Evolutionary conservation across 2,113 vertebrate species (phyloP).

Genomic region (Ciconia boyciana): DNA sequence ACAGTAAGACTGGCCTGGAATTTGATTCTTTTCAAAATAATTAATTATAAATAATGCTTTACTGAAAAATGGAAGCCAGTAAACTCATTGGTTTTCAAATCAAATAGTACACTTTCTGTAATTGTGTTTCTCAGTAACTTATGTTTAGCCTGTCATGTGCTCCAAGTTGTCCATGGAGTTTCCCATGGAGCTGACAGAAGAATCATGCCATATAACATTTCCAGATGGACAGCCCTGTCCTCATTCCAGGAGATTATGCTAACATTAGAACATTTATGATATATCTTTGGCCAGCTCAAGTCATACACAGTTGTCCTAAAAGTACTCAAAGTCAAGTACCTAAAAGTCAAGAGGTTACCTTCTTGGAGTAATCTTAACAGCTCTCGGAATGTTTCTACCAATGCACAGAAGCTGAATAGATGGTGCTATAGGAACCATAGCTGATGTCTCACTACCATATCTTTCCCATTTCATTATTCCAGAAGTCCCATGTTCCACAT

Average conservation of each 20-base stretch:
- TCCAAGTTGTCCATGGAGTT: neutral
- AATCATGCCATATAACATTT: neutral
- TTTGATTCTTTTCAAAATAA: neutral
- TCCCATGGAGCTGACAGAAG: neutral
- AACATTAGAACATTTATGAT: constrained; percentile 27
- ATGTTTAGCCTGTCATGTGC: neutral
- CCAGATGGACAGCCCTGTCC: constrained; percentile 19
- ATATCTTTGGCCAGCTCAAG: neutral
- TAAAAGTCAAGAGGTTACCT: neutral
- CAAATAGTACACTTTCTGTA: neutral
- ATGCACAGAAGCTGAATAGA: neutral
- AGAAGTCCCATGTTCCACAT: neutral
- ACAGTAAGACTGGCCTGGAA: neutral
- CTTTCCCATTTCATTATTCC: neutral
- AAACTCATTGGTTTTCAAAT: neutral
- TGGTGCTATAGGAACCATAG: neutral
- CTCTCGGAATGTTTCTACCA: neutral
- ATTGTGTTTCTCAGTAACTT: neutral
- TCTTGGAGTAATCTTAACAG: neutral
- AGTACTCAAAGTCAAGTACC: neutral
- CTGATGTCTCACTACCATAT: neutral
- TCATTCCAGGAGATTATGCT: neutral
- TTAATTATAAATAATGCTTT: neutral
- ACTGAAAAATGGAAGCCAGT: neutral
- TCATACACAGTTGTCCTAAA: neutral